phyloP scores from a whole-genome alignment of 1,140 invertebrate genomes.

The Drosophila repleta region DNA sequence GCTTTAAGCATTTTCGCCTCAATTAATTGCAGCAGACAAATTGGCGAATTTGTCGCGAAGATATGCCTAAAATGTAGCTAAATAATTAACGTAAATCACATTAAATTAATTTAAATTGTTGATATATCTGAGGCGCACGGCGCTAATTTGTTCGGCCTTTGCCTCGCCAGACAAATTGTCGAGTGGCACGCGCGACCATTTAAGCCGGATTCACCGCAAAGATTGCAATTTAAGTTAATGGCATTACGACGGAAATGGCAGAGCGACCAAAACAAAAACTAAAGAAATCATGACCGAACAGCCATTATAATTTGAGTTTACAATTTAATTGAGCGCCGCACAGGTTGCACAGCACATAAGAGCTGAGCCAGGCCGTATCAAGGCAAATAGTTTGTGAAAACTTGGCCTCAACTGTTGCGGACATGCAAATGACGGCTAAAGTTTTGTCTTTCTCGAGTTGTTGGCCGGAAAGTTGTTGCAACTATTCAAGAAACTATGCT shows the following conservation, averaged over 20 bases:
- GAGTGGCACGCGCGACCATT: constrained; percentile 61
- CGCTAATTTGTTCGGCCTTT: constrained; percentile 57
- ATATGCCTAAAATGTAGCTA: background rate
- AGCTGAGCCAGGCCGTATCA: background rate
- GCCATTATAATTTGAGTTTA: constrained; percentile 67
- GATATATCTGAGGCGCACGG: constrained; percentile 46
- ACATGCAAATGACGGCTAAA: constrained; percentile 71
- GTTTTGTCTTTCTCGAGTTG: constrained; percentile 44
- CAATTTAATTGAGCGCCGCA: constrained; percentile 65
- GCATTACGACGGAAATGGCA: constrained; percentile 69
- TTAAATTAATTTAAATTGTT: constrained; percentile 78
- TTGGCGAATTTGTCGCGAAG: constrained; percentile 19
- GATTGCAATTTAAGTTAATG: constrained; percentile 72
- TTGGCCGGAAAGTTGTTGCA: constrained; percentile 52
- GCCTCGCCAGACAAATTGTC: constrained; percentile 65
- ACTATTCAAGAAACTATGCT: constrained; percentile 55
- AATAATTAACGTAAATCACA: constrained; percentile 29
- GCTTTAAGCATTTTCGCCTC: constrained; percentile 3
- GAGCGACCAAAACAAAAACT: constrained; percentile 7
- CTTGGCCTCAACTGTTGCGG: constrained; percentile 70
- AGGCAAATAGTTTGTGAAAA: constrained; percentile 59
- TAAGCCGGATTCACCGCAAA: constrained; percentile 55
- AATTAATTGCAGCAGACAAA: constrained; percentile 38
- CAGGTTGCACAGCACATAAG: no score
- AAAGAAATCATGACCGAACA: constrained; percentile 14